These are phyloP conservation scores for Psittacula echo DNA, from an alignment of 2,797 vertebrate genomes.

Conservation along the genomic window DNA sequence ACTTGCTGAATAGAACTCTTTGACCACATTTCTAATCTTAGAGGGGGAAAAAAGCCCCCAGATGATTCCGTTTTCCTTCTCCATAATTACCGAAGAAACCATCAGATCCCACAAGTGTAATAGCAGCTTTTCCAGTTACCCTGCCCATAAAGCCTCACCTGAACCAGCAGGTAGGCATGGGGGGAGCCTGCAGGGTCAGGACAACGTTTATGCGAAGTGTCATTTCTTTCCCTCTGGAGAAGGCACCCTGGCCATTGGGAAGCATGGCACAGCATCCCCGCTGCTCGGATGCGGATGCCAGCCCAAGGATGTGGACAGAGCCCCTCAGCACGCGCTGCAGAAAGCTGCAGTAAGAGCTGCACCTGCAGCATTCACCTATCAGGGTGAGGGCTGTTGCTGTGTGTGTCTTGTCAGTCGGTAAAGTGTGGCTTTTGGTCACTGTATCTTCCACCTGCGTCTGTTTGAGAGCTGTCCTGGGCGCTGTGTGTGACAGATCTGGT, in stretches of 20 bases:
- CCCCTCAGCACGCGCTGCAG: background rate
- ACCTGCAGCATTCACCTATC: accelerated
- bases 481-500: background rate
- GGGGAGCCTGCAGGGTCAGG: background rate
- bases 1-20: background rate
- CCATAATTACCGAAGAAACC: background rate
- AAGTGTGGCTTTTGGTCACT: background rate
- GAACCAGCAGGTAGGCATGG: accelerated
- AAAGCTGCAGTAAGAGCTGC: accelerated
- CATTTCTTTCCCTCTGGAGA: background rate
- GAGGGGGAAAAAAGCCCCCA: background rate
- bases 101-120: background rate
- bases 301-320: accelerated
- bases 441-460: background rate
- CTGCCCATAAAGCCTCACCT: accelerated
- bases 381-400: background rate
- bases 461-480: background rate
- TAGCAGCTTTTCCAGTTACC: accelerated
- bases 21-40: background rate
- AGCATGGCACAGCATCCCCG: background rate
- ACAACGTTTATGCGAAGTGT: background rate
- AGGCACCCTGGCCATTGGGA: no score
- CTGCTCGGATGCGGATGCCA: background rate
- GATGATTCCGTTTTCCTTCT: background rate
- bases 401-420: accelerated